phyloP scores from a whole-genome alignment of 2,888 invertebrate genomes.

The Galeopsomyia nigrocyanea region DNA sequence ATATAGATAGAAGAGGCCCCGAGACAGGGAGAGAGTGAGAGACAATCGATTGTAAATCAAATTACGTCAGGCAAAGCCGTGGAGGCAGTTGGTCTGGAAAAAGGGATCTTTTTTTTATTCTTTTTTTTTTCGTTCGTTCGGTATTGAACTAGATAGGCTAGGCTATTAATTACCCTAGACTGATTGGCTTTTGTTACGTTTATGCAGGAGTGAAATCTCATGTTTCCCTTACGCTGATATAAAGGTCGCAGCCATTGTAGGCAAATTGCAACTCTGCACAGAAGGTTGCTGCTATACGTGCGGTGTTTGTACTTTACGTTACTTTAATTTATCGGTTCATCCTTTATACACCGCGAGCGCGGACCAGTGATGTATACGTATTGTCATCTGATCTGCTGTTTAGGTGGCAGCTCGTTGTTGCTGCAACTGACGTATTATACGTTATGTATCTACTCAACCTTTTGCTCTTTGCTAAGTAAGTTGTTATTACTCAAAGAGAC shows the following conservation, averaged over 20 bases:
- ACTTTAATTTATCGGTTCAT: constrained; percentile 24
- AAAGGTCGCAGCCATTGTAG: constrained; percentile 33
- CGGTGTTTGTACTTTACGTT: constrained; percentile 22
- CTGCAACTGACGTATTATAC: constrained; percentile 7
- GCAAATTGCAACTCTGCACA: constrained; percentile 24
- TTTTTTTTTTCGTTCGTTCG: constrained; percentile 14
- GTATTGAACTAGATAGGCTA: constrained; percentile 25
- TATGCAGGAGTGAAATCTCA: not conserved
- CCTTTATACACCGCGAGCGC: not conserved
- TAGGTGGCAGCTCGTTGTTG: not conserved
- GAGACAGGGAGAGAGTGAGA: constrained; percentile 9
- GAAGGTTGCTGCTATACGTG: not conserved
- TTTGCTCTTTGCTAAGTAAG: constrained; percentile 7
- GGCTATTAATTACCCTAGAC: constrained; percentile 30
- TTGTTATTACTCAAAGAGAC: not conserved
- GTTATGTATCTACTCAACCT: too few relatives aligned
- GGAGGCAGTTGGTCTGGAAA: constrained; percentile 24
- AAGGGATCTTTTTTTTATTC: constrained; percentile 30
- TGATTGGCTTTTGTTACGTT: constrained; percentile 41
- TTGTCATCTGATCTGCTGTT: not conserved
- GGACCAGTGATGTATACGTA: too few relatives aligned
- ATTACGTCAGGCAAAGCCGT: constrained; percentile 30
- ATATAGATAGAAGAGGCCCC: too few relatives aligned
- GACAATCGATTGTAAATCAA: constrained; percentile 48
- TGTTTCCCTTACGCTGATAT: not conserved